A percentile compares a stretch with the other conserved stretches of the same genome.
phyloP scores from a whole-genome alignment of 2,888 invertebrate species.

The Brachypterus glaber region DNA sequence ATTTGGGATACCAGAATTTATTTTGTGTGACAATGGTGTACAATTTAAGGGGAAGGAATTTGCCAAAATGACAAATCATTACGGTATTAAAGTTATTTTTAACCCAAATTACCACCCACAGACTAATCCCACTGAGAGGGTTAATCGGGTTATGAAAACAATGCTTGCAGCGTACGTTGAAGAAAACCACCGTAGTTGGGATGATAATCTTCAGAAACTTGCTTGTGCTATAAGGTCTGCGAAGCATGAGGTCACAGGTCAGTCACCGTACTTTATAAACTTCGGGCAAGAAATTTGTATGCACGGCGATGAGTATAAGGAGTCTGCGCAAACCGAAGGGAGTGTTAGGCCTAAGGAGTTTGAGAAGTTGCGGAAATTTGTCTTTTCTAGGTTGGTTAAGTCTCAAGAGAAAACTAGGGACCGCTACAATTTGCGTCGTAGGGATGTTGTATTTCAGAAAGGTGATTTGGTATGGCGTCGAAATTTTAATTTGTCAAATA shows the following conservation, averaged over 20 bases:
- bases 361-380: constrained; percentile 3
- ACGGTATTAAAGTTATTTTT: constrained; percentile 12
- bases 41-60: constrained; percentile 21
- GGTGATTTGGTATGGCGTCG: constrained; percentile 14
- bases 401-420: constrained; percentile 13
- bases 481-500: constrained; percentile 16
- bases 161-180: constrained; percentile 25
- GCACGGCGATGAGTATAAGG: too few relatives aligned
- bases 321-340: too few relatives aligned
- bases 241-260: constrained; percentile 17
- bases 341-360: background rate
- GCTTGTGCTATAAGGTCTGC: constrained; percentile 19
- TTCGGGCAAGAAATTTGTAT: constrained; percentile 17
- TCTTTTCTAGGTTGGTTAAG: constrained; percentile 1
- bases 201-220: constrained; percentile 16
- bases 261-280: constrained; percentile 17
- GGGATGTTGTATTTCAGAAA: constrained; percentile 8
- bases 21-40: constrained; percentile 25
- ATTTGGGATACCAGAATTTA: constrained; percentile 22
- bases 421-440: constrained; percentile 14
- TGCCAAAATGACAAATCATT: constrained; percentile 10
- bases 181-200: constrained; percentile 22
- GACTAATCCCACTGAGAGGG: constrained; percentile 28
- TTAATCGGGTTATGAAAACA: constrained; percentile 26
- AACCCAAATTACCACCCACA: constrained; percentile 28